Evolutionary conservation across 2,888 invertebrate species (phyloP).

Genomic region (Oligia strigilis): DNA sequence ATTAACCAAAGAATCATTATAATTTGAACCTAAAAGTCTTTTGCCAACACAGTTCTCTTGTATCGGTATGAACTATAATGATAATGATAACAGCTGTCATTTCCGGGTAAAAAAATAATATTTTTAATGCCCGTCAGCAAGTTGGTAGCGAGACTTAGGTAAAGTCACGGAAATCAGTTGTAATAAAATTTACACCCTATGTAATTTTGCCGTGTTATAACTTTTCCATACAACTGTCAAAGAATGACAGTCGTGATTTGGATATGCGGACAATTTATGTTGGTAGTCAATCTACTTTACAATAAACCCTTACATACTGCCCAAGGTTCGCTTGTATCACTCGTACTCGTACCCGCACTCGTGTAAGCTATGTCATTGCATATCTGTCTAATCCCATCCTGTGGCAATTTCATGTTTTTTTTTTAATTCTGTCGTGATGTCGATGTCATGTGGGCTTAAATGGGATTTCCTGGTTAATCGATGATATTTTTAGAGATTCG

Average conservation of each 20-base stretch:
- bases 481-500: slow-evolving; percentile 42
- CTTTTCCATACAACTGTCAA: neutral
- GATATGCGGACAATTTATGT: neutral
- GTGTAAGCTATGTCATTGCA: neutral
- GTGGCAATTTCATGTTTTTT: slow-evolving; percentile 16
- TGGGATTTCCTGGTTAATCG: slow-evolving; percentile 62
- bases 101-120: neutral
- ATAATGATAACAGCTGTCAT: neutral
- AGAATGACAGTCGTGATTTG: neutral
- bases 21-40: neutral
- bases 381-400: neutral
- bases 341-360: no score
- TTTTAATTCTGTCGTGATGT: slow-evolving; percentile 66
- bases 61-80: neutral
- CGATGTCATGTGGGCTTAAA: slow-evolving; percentile 64
- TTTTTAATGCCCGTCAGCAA: neutral
- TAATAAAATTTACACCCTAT: neutral
- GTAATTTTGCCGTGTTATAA: neutral
- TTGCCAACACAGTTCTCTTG: neutral
- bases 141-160: neutral
- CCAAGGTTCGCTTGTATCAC: neutral
- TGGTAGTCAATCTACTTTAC: neutral
- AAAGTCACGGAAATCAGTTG: neutral
- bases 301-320: neutral
- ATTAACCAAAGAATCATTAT: no score